Conservation (phyloP, 2,113 vertebrate species). For the Rana temporaria region DNA sequence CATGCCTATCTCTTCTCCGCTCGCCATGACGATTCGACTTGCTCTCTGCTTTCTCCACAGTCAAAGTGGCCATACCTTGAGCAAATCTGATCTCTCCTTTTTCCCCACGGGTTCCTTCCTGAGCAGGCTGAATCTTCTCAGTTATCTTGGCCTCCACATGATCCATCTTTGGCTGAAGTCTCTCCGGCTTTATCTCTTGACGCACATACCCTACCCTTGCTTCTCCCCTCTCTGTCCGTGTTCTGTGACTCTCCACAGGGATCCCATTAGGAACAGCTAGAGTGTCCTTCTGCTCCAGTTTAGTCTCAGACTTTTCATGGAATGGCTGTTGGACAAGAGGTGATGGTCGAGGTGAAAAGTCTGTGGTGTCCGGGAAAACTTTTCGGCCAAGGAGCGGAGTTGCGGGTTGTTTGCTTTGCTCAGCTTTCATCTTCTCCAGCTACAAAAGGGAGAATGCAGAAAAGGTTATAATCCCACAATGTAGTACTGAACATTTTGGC, state of each 20-base stretch:
- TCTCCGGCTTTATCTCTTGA: conserved; percentile 87
- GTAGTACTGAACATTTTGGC: background rate
- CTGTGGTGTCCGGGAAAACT: conserved; percentile 85
- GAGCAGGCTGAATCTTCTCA: conserved; percentile 57
- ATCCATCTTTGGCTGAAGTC: conserved; percentile 82
- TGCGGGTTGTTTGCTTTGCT: conserved; percentile 87
- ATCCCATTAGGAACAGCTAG: conserved; percentile 73
- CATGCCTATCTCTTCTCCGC: conserved; percentile 77
- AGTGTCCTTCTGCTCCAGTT: conserved; percentile 66
- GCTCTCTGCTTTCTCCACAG: conserved; percentile 72
- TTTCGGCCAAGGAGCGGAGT: conserved; percentile 90
- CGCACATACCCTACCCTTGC: conserved; percentile 78
- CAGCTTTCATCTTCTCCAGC: conserved; percentile 90
- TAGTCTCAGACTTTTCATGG: conserved; percentile 76
- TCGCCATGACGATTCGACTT: conserved; percentile 78
- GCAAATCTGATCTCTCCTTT: conserved; percentile 61
- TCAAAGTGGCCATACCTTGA: conserved; percentile 76
- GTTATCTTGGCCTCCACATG: conserved; percentile 74
- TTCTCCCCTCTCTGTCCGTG: conserved; percentile 67
- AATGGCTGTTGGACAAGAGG: conserved; percentile 77
- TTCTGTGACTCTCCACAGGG: conserved; percentile 60
- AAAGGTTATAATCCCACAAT: background rate
- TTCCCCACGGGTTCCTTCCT: conserved; percentile 60
- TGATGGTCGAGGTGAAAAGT: conserved; percentile 73
- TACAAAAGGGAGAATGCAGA: conserved; percentile 60